Conservation (phyloP, 2,113 vertebrate genomes). For the Nipponia nippon region DNA sequence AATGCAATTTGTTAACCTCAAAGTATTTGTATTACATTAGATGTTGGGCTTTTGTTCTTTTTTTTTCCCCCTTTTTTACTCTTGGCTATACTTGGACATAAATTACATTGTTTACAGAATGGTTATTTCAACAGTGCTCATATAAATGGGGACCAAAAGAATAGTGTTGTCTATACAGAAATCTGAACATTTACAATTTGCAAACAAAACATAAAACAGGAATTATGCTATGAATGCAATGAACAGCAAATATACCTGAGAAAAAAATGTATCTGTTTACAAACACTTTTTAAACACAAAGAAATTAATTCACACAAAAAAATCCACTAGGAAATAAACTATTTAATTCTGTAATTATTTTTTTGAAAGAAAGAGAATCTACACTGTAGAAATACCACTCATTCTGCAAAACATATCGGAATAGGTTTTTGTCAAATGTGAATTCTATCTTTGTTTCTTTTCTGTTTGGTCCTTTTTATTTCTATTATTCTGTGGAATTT, state of each 20-base stretch:
- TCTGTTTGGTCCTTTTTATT: background rate
- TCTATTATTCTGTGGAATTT: background rate
- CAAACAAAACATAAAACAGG: background rate
- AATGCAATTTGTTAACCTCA: background rate
- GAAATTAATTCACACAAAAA: background rate
- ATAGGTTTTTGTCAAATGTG: background rate
- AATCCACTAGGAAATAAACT: background rate
- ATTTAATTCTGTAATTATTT: background rate
- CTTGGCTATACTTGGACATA: background rate
- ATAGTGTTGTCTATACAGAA: accelerated
- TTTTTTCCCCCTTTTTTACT: background rate
- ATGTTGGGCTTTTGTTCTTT: background rate
- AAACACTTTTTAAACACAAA: background rate
- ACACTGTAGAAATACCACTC: background rate
- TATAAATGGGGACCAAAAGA: background rate
- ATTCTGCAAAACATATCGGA: background rate
- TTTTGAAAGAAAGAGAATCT: background rate
- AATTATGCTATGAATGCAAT: background rate
- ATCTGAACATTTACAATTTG: background rate
- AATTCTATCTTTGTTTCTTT: background rate
- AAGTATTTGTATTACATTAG: background rate
- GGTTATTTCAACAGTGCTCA: background rate
- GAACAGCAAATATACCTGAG: background rate
- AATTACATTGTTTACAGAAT: background rate
- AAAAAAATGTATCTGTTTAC: background rate